phyloP scores from a whole-genome alignment of 2,888 invertebrate species.

The Microctonus aethiopoides region DNA sequence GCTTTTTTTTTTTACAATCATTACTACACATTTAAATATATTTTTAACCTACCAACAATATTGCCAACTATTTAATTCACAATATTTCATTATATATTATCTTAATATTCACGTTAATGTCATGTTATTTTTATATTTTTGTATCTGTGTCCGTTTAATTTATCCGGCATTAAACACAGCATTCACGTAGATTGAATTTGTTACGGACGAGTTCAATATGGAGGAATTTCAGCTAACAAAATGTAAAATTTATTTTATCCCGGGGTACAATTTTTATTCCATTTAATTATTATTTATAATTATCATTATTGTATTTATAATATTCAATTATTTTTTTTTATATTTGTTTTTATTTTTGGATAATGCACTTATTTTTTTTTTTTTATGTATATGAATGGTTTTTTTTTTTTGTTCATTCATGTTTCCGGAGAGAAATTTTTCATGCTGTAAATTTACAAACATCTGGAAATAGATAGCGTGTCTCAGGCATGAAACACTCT shows the following conservation, averaged over 20 bases:
- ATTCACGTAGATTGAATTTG: neutral
- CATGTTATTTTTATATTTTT: neutral
- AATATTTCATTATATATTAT: neutral
- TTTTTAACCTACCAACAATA: neutral
- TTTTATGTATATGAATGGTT: too few relatives aligned
- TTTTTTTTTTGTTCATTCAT: too few relatives aligned
- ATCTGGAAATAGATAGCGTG: neutral
- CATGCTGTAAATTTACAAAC: neutral
- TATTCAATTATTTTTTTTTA: neutral
- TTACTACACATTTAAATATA: neutral
- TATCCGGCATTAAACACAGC: constrained; percentile 12
- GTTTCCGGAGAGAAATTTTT: neutral
- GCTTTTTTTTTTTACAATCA: constrained; percentile 39
- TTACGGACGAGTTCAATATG: constrained; percentile 43
- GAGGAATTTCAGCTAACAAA: constrained; percentile 39
- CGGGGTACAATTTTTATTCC: constrained; percentile 10
- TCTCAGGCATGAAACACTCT: neutral
- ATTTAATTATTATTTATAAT: neutral
- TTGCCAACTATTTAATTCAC: neutral
- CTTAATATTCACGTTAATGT: neutral
- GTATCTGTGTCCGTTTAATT: neutral
- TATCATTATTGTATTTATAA: neutral
- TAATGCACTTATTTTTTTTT: neutral
- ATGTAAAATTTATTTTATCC: constrained; percentile 46
- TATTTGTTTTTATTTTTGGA: neutral